Conservation (phyloP, 2,113 vertebrate genomes). For the Hemiscyllium ocellatum region DNA sequence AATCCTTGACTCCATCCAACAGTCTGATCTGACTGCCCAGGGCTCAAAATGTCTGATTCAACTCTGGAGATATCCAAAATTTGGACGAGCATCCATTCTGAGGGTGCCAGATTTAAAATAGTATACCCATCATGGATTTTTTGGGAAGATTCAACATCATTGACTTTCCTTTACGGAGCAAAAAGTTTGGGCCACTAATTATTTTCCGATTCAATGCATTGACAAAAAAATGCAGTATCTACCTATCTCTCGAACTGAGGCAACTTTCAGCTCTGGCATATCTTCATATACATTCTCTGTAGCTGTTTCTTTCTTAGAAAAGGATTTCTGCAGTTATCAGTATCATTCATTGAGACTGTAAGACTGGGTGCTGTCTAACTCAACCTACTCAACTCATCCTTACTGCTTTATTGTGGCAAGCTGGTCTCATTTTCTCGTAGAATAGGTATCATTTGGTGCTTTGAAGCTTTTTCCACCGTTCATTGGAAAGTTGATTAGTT, state of each 20-base stretch:
- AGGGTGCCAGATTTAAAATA: too few species aligned
- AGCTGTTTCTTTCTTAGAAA: neutral
- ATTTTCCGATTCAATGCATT: neutral
- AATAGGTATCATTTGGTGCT: neutral
- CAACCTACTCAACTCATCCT: neutral
- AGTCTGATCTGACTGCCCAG: too few species aligned
- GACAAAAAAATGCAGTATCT: neutral
- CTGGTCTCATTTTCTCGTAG: neutral
- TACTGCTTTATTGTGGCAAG: neutral
- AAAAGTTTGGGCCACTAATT: neutral
- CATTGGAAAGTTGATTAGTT: neutral
- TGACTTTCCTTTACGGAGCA: neutral
- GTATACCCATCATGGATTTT: neutral
- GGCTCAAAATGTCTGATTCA: too few species aligned
- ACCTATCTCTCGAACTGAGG: neutral
- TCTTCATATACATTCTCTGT: neutral
- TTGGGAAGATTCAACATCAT: neutral
- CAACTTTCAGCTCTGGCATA: neutral
- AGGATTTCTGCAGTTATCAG: neutral
- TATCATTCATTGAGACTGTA: neutral
- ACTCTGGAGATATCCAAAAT: too few species aligned
- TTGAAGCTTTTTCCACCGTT: neutral
- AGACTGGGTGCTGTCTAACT: neutral
- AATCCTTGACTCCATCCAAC: too few species aligned
- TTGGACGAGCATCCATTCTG: too few species aligned